Evolutionary conservation across 2,797 vertebrate genomes (phyloP), one percentile per base, ranked within the genome.

Genomic region (Capromys pilorides): DNA sequence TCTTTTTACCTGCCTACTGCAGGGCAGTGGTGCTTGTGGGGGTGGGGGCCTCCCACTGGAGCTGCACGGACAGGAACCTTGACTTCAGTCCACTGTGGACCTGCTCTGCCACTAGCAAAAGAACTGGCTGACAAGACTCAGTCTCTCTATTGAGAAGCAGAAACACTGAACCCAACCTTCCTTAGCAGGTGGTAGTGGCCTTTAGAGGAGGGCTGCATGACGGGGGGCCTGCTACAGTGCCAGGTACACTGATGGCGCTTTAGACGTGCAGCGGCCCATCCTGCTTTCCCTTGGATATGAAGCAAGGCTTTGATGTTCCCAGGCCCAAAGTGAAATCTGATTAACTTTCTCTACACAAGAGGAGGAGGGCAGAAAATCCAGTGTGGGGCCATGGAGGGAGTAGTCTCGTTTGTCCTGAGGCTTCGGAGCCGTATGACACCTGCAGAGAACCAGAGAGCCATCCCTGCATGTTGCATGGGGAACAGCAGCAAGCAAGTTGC

Each of bases 201-300:
- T 84, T 83, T 33, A 78, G 61, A 24, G 45, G 61, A 26, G 12
- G 64, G 22, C 26, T 13, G n/a, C n/a, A 14, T 26, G n/a, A n/a
- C 28, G 33, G 51, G 3, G 4, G 66, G 9, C 67, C 59, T 10
- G 18, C 39, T 45, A 7, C 2, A 45, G 36, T 4, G 1, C 8
- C 24, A 12, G n/a, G 6, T 5, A 22, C 54, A 54, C 28, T 28
- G 36, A 26, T 36, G 41, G 31, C 2, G n/a, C 11, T 22, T 33
- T 61, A 4, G 45, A 31, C 45, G 31, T 0, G 0, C 5, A 3
- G 45, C n/a, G 18, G 57, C 2, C 21, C 10, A 24, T 24, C 28
- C 28, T 4, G 57, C 39, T 13, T 87, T 59, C 41, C 31, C 9
- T 24, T 28, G 13, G 22, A 67, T 31, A 9, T 73, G 57, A 36